These are phyloP conservation scores for Pachyuromys duprasi DNA, from an alignment of 2,797 vertebrate species.

Conservation along the genomic window DNA sequence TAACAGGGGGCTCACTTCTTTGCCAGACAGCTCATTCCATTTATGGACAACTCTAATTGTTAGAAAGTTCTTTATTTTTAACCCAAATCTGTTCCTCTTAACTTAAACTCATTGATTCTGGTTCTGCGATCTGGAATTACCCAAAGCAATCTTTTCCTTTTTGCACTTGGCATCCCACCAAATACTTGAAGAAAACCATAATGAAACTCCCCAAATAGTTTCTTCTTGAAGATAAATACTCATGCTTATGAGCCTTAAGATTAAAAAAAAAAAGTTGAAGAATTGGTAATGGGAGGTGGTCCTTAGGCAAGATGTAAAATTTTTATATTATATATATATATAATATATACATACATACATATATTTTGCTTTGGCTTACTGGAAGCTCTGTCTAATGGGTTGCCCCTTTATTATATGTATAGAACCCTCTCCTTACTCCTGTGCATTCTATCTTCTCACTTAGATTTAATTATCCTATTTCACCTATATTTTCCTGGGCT, in stretches of 20 bases:
- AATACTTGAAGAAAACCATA: conserved; percentile 80
- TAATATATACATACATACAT: conserved; percentile 70
- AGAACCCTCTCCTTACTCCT: not conserved
- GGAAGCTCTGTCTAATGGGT: conserved; percentile 61
- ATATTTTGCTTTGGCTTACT: conserved; percentile 72
- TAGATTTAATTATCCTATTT: not conserved
- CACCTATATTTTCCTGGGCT: conserved; percentile 1
- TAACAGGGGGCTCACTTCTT: conserved; percentile 85
- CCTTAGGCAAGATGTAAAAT: conserved; percentile 62
- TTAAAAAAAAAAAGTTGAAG: conserved; percentile 24
- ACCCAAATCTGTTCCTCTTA: conserved; percentile 82
- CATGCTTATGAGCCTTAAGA: conserved; percentile 70
- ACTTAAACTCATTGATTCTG: conserved; percentile 82
- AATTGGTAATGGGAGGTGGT: conserved; percentile 65
- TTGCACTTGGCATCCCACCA: conserved; percentile 80
- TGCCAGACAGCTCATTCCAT: conserved; percentile 84
- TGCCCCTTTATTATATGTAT: not conserved
- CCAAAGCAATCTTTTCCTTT: conserved; percentile 81
- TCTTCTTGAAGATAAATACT: conserved; percentile 79
- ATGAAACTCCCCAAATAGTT: conserved; percentile 79
- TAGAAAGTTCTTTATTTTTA: conserved; percentile 85
- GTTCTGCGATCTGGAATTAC: conserved; percentile 82
- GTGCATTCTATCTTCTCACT: not conserved
- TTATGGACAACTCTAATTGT: conserved; percentile 85
- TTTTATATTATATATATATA: not conserved